phyloP scores from a whole-genome alignment of 2,113 vertebrate species.

The Bujurquina vittata region DNA sequence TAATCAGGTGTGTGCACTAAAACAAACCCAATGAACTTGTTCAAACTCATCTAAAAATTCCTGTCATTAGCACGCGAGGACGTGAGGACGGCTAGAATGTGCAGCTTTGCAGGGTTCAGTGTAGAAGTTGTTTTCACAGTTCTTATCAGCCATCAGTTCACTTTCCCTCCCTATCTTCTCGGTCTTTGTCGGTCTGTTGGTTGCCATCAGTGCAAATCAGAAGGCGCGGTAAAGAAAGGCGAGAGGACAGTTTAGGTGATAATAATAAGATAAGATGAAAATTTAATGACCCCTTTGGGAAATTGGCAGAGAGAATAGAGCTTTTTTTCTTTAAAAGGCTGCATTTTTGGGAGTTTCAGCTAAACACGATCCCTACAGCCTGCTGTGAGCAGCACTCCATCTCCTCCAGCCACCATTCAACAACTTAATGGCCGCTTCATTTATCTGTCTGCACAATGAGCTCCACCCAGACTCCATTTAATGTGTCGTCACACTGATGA shows the following conservation, averaged over 20 bases:
- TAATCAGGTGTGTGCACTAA: neutral
- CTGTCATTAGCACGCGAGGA: neutral
- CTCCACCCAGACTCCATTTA: neutral
- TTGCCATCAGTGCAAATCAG: neutral
- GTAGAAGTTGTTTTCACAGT: neutral
- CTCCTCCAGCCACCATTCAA: neutral
- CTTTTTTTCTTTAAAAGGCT: neutral
- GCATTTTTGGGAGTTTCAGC: neutral
- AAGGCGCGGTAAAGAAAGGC: neutral
- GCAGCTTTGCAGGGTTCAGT: neutral
- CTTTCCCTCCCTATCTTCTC: neutral
- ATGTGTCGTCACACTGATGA: neutral
- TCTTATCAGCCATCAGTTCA: neutral
- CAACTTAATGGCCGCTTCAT: neutral
- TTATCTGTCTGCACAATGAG: neutral
- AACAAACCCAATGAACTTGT: neutral
- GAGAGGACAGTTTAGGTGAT: neutral
- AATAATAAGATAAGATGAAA: conserved; percentile 3
- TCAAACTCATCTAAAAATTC: neutral
- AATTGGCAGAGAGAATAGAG: neutral
- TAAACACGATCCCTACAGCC: neutral
- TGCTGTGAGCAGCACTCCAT: neutral
- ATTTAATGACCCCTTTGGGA: conserved; percentile 1
- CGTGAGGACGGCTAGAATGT: neutral
- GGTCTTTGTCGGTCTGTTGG: neutral